phyloP scores from a whole-genome alignment of 2,113 vertebrate species.

The Ictalurus furcatus region DNA sequence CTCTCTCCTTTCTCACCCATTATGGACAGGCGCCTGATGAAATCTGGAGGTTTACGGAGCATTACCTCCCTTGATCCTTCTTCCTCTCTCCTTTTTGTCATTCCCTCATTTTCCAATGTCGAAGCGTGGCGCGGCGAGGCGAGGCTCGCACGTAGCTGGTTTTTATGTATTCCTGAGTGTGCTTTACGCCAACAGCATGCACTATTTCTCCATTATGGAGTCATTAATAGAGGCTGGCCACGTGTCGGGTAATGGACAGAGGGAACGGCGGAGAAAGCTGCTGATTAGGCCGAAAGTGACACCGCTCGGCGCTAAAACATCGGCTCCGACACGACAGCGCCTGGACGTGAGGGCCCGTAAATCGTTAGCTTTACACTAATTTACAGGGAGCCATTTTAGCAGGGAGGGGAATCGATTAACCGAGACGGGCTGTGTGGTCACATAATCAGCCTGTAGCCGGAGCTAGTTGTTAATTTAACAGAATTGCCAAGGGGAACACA shows the following conservation, averaged over 20 bases:
- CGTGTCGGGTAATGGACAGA: conserved; percentile 70
- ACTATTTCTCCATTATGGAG: conserved; percentile 86
- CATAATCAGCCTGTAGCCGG: conserved; percentile 78
- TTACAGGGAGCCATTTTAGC: conserved; percentile 74
- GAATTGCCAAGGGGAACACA: conserved; percentile 79
- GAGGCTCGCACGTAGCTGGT: conserved; percentile 67
- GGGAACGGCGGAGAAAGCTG: conserved; percentile 78
- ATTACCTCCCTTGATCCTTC: conserved; percentile 58
- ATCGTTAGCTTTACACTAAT: conserved; percentile 76
- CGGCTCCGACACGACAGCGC: conserved; percentile 79
- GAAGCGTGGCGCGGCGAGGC: not conserved
- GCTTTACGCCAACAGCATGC: conserved; percentile 78
- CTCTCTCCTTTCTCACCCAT: conserved; percentile 41
- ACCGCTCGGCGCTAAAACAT: conserved; percentile 80
- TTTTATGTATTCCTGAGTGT: conserved; percentile 72
- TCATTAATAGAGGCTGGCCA: conserved; percentile 83
- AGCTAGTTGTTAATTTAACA: conserved; percentile 79
- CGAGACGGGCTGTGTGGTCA: conserved; percentile 75
- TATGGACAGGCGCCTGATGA: conserved; percentile 83
- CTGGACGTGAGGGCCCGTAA: conserved; percentile 75
- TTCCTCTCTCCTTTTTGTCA: conserved; percentile 52
- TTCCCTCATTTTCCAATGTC: conserved; percentile 58
- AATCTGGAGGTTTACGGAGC: conserved; percentile 72
- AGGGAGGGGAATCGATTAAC: conserved; percentile 76
- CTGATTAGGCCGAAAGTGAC: conserved; percentile 82